A percentile compares a stretch with the other conserved stretches of the same genome.
These are phyloP conservation scores for Manduca sexta DNA, from an alignment of 1,140 invertebrate genomes.

Conservation along the genomic window DNA sequence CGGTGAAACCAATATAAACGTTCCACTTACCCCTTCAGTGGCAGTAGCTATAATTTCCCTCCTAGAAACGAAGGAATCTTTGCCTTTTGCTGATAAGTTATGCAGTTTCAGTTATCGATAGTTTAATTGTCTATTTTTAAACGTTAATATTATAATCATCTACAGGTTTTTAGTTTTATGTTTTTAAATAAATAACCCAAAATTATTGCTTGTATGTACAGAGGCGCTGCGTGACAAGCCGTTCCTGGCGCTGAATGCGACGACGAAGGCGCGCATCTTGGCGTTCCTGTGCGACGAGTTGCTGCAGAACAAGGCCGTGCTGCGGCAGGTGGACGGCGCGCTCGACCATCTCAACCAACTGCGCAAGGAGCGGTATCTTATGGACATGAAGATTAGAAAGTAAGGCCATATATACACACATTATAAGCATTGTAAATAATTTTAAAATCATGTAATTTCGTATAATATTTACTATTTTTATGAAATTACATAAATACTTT, in stretches of 20 bases:
- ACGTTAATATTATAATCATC: too few relatives aligned
- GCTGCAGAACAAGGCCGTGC: constrained; percentile 91
- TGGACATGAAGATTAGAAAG: constrained; percentile 93
- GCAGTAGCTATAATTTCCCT: too few relatives aligned
- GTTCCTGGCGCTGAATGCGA: constrained; percentile 89
- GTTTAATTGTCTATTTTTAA: too few relatives aligned
- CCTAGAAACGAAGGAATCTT: too few relatives aligned
- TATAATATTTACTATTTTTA: too few relatives aligned
- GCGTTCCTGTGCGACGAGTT: constrained; percentile 95
- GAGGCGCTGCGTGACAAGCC: constrained; percentile 85
- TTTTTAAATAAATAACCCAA: not conserved
- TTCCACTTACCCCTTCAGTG: too few relatives aligned
- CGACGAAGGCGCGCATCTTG: constrained; percentile 89
- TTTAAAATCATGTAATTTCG: not conserved
- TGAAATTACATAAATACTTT: too few relatives aligned
- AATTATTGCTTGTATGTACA: constrained; percentile 39
- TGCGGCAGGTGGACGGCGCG: constrained; percentile 85
- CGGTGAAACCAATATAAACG: too few relatives aligned
- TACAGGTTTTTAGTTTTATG: too few relatives aligned
- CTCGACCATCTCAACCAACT: constrained; percentile 84
- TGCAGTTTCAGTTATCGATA: too few relatives aligned
- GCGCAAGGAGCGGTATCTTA: constrained; percentile 85
- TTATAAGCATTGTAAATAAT: not conserved
- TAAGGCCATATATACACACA: constrained; percentile 69
- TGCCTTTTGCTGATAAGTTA: too few relatives aligned